These are phyloP conservation scores for Pachyramphus minor DNA, from an alignment of 2,113 vertebrate genomes.

Conservation along the genomic window DNA sequence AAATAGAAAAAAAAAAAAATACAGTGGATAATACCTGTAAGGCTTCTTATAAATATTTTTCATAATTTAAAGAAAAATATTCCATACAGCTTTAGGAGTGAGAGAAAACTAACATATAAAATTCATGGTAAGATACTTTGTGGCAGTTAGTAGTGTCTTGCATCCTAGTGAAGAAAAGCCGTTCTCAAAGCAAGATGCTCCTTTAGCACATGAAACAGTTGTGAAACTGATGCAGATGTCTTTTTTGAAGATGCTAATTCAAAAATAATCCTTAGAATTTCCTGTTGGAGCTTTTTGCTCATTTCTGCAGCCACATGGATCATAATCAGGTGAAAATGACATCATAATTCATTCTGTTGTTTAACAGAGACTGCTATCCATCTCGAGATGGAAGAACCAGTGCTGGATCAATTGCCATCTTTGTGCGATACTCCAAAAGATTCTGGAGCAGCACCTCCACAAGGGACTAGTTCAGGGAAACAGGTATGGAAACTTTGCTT, in stretches of 20 bases:
- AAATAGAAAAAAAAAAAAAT: background rate
- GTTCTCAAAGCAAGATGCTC: background rate
- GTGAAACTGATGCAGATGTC: background rate
- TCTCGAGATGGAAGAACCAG: slow-evolving; percentile 69
- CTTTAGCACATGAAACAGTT: background rate
- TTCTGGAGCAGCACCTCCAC: slow-evolving; percentile 31
- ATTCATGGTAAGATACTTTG: background rate
- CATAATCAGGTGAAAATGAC: background rate
- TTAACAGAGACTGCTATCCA: background rate
- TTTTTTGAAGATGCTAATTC: background rate
- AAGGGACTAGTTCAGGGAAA: slow-evolving; percentile 37
- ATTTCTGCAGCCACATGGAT: background rate
- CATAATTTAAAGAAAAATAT: background rate
- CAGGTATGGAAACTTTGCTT: slow-evolving; percentile 21
- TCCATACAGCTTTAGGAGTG: background rate
- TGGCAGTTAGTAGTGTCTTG: background rate
- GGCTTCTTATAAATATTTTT: background rate
- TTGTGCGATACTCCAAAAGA: slow-evolving; percentile 49
- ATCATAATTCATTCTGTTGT: background rate
- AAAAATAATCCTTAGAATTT: background rate
- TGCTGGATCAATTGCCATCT: slow-evolving; percentile 10
- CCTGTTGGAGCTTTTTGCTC: background rate
- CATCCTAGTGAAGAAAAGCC: background rate
- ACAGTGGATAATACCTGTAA: background rate
- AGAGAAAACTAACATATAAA: background rate